Conservation (phyloP, 2,113 vertebrate species). For the Zapornia atra region DNA sequence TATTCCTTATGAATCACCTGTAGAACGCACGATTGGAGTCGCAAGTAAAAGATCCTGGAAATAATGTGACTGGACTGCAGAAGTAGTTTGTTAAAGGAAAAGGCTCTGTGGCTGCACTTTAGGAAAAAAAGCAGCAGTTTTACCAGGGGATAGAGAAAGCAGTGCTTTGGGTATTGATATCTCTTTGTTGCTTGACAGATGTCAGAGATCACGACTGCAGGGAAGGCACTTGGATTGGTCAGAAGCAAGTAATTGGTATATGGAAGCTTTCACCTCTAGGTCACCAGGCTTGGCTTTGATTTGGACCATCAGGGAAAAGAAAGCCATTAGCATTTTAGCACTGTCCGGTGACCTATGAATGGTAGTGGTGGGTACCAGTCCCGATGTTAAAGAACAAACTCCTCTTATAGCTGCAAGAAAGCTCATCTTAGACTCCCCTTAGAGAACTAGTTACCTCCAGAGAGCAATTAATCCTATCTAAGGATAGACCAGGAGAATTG, state of each 20-base stretch:
- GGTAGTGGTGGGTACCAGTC: neutral
- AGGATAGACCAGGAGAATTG: neutral
- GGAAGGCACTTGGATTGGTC: conserved; percentile 13
- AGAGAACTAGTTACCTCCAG: neutral
- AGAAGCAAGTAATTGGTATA: conserved; percentile 17
- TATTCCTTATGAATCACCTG: conserved; percentile 58
- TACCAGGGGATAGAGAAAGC: neutral
- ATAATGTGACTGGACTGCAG: conserved; percentile 49
- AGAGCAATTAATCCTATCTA: conserved; percentile 10
- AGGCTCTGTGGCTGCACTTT: neutral
- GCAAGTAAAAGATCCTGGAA: conserved; percentile 47
- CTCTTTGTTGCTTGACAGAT: conserved; percentile 22
- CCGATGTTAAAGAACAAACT: neutral
- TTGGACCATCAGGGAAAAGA: conserved; percentile 25
- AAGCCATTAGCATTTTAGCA: conserved; percentile 39
- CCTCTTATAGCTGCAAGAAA: neutral
- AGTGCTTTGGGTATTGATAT: neutral
- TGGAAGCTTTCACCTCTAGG: conserved; percentile 27
- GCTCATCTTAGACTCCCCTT: neutral
- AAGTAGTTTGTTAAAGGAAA: conserved; percentile 45
- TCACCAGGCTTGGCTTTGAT: conserved; percentile 26
- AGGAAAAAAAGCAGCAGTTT: neutral
- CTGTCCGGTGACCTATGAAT: neutral
- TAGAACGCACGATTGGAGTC: conserved; percentile 42
- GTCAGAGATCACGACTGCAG: conserved; percentile 8